Percentiles rank a stretch among this genome's conserved stretches.
Conservation (phyloP, 2,797 vertebrate species). For the Sebastes glaucus region DNA sequence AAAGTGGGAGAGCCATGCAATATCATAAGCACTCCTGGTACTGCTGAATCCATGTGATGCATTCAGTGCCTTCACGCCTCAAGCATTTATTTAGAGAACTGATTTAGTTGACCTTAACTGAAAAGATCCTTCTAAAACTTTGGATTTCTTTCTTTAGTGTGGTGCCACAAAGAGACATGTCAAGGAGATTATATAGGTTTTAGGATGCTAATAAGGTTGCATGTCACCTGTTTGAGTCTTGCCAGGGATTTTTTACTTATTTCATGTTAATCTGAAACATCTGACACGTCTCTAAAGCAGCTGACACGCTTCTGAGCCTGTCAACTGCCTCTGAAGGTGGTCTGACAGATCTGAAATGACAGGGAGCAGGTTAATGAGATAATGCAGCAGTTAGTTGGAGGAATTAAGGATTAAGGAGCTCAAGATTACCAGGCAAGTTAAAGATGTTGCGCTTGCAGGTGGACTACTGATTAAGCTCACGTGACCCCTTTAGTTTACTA, state of each 20-base stretch:
- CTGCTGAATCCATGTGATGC: neutral
- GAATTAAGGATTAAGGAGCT: slow-evolving; percentile 26
- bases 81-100: neutral
- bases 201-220: neutral
- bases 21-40: neutral
- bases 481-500: neutral
- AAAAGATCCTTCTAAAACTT: neutral
- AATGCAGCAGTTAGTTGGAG: neutral
- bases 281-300: neutral
- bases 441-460: neutral
- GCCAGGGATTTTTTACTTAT: neutral
- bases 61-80: neutral
- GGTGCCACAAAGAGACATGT: neutral
- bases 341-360: slow-evolving; percentile 20
- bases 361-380: slow-evolving; percentile 23
- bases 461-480: neutral
- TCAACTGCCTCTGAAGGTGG: neutral
- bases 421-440: neutral
- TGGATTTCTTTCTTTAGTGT: neutral
- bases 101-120: neutral
- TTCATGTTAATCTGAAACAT: neutral
- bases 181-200: too few species aligned
- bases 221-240: neutral
- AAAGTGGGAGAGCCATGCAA: neutral
- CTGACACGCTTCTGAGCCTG: neutral